Conservation (phyloP, 2,113 vertebrate genomes). For the Clarias batrachus region DNA sequence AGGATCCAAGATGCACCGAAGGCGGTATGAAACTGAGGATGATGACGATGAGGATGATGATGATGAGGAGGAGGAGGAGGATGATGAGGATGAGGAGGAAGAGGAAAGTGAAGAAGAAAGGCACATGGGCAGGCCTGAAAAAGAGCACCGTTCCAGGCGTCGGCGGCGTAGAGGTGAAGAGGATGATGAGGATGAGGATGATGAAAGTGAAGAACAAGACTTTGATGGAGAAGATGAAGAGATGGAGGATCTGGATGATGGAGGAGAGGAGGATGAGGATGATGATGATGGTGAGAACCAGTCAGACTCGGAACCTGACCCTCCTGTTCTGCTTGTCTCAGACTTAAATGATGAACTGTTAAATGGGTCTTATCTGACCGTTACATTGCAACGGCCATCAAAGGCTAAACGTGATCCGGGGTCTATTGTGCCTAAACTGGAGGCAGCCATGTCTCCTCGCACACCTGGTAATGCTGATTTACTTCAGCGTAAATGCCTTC, state of each 20-base stretch:
- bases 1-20: slow-evolving; percentile 69
- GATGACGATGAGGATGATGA: slow-evolving; percentile 67
- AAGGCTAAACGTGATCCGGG: slow-evolving; percentile 84
- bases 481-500: slow-evolving; percentile 83
- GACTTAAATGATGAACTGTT: slow-evolving; percentile 75
- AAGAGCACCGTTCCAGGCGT: slow-evolving; percentile 37
- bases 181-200: slow-evolving; percentile 83
- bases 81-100: slow-evolving; percentile 47
- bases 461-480: slow-evolving; percentile 55
- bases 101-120: slow-evolving; percentile 65
- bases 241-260: slow-evolving; percentile 66
- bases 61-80: slow-evolving; percentile 57
- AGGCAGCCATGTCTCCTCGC: slow-evolving; percentile 83
- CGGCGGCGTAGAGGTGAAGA: slow-evolving; percentile 54
- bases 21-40: slow-evolving; percentile 71
- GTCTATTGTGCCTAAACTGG: slow-evolving; percentile 94
- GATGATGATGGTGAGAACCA: slow-evolving; percentile 62
- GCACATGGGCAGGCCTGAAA: slow-evolving; percentile 33
- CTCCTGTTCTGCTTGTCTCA: slow-evolving; percentile 74
- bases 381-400: slow-evolving; percentile 87
- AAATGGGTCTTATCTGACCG: slow-evolving; percentile 89
- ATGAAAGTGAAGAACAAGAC: slow-evolving; percentile 83
- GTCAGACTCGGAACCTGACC: slow-evolving; percentile 74
- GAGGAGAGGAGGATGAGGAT: slow-evolving; percentile 57
- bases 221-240: slow-evolving; percentile 64